Conservation (phyloP, 1,140 invertebrate species). For the Brachystomella parvula region DNA sequence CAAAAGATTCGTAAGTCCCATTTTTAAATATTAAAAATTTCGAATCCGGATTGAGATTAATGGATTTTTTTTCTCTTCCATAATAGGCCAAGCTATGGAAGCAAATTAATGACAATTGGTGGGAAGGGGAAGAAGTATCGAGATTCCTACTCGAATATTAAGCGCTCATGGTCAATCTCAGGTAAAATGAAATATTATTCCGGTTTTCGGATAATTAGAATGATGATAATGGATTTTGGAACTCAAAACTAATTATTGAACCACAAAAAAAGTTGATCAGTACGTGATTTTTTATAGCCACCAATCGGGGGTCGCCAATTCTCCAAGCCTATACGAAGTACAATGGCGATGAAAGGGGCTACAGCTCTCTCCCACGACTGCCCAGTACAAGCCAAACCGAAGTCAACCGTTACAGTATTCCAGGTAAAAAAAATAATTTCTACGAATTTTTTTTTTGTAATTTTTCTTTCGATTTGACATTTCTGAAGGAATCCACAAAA, state of each 20-base stretch:
- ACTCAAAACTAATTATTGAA: background rate
- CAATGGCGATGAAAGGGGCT: background rate
- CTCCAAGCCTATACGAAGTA: conserved; percentile 9
- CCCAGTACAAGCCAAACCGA: background rate
- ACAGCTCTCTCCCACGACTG: conserved; percentile 5
- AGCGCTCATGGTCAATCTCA: conserved; percentile 14
- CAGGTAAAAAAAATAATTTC: background rate
- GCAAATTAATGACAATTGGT: conserved; percentile 3
- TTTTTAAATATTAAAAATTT: background rate
- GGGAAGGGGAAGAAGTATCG: background rate
- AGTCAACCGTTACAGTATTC: background rate
- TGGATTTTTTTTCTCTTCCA: too few species aligned
- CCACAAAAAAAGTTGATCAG: too few species aligned
- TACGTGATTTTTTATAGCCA: background rate
- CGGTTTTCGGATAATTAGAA: background rate
- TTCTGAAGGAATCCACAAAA: too few species aligned
- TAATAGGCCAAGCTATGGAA: conserved; percentile 3
- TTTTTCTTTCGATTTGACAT: too few species aligned
- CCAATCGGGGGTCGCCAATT: background rate
- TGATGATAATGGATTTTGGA: background rate
- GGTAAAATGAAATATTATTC: background rate
- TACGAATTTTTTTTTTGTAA: background rate
- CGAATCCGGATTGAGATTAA: too few species aligned
- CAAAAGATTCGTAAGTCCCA: background rate
- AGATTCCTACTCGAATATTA: background rate